phyloP scores from a whole-genome alignment of 2,113 vertebrate species.

The Eidolon helvum region DNA sequence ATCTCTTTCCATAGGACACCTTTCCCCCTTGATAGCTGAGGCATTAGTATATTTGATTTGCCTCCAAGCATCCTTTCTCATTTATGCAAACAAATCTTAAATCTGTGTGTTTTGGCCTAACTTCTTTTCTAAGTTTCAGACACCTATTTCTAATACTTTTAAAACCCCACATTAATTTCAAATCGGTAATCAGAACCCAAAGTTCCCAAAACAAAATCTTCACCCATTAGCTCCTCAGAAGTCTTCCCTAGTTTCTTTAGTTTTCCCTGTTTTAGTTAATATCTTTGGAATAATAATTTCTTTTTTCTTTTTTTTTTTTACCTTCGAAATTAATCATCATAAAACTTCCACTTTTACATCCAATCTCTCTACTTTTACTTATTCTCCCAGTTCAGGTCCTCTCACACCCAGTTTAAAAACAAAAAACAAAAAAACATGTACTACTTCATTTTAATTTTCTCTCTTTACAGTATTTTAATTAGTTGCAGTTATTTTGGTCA shows the following conservation, averaged over 20 bases:
- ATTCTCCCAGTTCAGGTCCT: not conserved
- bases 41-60: not conserved
- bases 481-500: not conserved
- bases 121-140: not conserved
- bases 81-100: not conserved
- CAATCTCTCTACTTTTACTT: not conserved
- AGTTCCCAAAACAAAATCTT: not conserved
- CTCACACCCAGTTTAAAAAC: not conserved
- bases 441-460: not conserved
- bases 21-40: not conserved
- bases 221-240: not conserved
- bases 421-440: not conserved
- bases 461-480: not conserved
- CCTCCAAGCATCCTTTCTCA: not conserved
- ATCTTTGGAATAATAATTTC: not conserved
- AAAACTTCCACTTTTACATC: not conserved
- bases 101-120: not conserved
- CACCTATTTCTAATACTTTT: not conserved
- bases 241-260: fast-evolving
- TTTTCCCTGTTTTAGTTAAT: not conserved
- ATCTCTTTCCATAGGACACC: fast-evolving
- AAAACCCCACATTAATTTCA: not conserved
- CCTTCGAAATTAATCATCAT: not conserved
- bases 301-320: not conserved
- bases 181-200: not conserved